A percentile compares a stretch with the other conserved stretches of the same genome.
Conservation (phyloP, 2,113 vertebrate species). For the Neotragus moschatus region DNA sequence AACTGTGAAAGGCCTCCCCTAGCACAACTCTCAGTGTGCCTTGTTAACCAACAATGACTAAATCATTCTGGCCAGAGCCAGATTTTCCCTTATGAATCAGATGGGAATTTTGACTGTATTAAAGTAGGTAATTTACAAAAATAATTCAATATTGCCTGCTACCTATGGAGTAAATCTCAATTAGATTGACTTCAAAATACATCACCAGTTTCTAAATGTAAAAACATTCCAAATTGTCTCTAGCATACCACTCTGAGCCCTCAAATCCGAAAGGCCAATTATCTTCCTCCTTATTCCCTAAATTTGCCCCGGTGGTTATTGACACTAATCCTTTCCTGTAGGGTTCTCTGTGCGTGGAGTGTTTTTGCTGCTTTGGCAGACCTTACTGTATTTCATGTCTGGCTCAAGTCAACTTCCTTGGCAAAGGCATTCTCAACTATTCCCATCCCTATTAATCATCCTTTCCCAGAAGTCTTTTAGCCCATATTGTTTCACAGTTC, state of each 20-base stretch:
- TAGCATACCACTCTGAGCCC: background rate
- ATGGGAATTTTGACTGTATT: slow-evolving; percentile 30
- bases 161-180: background rate
- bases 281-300: background rate
- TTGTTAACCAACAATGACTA: slow-evolving; percentile 20
- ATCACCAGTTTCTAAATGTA: background rate
- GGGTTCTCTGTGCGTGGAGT: background rate
- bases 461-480: background rate
- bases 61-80: slow-evolving; percentile 5
- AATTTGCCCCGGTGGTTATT: background rate
- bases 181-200: background rate
- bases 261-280: background rate
- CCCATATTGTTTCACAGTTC: background rate
- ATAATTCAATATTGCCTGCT: background rate
- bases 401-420: background rate
- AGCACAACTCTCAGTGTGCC: background rate
- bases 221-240: background rate
- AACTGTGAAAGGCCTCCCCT: background rate
- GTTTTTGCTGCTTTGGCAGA: background rate
- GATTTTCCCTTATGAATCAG: slow-evolving; percentile 15
- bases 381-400: background rate
- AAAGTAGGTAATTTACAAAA: background rate
- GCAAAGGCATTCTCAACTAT: background rate
- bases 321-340: background rate
- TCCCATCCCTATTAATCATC: background rate